Evolutionary conservation across 2,888 invertebrate species (phyloP), one percentile per base, ranked within the genome.

Genomic region (Chrysopilus asiliformis): DNA sequence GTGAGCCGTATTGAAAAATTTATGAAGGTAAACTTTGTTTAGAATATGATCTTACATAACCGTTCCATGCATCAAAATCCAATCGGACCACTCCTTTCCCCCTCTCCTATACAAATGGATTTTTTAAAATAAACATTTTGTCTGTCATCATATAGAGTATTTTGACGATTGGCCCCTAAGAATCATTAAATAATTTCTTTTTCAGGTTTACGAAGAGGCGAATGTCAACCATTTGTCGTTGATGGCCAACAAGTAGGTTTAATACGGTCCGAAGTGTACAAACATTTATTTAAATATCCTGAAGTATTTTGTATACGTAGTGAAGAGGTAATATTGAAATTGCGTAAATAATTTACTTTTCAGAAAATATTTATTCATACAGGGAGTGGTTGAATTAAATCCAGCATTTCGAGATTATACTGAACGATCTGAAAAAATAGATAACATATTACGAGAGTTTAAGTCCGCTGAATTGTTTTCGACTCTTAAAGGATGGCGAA

Each of bases 191-290:
- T n/a, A n/a, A n/a, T n/a, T n/a, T n/a, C n/a, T n/a, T 41, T 60
- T 60, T 38, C 51, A 86, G 86, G 83, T 49, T 71, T 83, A 52
- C 74, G 76, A 53, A 75, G 75, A 58, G 77, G 77, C 40, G 76
- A 79, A 61, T 87, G 83, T 65, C 75, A 78, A 56, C 89, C 90
- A 33, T 90, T 93, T 60, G 71, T 86, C 47, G 83, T 91, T 34
- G 84, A 82, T 56, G 87, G 84, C 38, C 79, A 81, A 55, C 87
- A 89, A 70, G 85, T 93, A 39, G 93, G 93, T 42, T 67, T 91
- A 44, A 76, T 93, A 48, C 73, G 83, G 49, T 79, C 82, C 35
- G 81, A 90, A 68, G 81, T 91, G 38, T 72, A 83, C 65, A 77
- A 79, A 60, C 76, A 85, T 56, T 68, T 91, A 43, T 66, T 76